phyloP scores from a whole-genome alignment of 2,113 vertebrate species.

The Pelusios castaneus region DNA sequence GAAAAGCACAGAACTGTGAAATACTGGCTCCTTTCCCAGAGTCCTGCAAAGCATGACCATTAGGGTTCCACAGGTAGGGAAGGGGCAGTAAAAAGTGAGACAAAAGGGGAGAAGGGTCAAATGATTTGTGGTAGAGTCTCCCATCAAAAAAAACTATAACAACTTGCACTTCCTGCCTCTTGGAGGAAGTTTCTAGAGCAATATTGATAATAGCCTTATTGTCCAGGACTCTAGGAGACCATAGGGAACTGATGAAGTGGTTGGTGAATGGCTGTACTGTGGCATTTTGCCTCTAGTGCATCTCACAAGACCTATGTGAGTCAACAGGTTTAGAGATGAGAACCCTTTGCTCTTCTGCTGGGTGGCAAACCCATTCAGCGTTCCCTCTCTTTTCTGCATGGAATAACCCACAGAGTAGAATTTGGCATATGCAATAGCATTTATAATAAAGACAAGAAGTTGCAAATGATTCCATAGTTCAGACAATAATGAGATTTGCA shows the following conservation, averaged over 20 bases:
- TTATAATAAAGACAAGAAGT: neutral
- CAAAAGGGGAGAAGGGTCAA: neutral
- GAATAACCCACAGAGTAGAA: neutral
- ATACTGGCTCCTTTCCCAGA: neutral
- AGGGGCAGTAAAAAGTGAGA: neutral
- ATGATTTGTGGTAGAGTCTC: neutral
- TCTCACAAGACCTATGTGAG: neutral
- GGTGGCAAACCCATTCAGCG: neutral
- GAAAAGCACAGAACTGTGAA: neutral
- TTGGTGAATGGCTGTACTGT: neutral
- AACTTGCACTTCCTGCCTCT: neutral
- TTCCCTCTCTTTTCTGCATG: neutral
- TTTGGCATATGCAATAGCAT: neutral
- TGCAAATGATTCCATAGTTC: neutral
- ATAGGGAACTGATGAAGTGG: neutral
- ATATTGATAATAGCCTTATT: neutral
- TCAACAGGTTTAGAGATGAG: neutral
- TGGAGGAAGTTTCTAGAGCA: neutral
- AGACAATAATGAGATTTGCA: accelerated
- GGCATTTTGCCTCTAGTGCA: neutral
- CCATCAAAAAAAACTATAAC: neutral
- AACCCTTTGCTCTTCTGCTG: neutral
- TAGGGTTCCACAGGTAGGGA: conserved; percentile 17
- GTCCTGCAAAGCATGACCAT: neutral
- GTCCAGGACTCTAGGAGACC: neutral